phyloP scores from a whole-genome alignment of 1,140 invertebrate species.

The Drosophila tani region DNA sequence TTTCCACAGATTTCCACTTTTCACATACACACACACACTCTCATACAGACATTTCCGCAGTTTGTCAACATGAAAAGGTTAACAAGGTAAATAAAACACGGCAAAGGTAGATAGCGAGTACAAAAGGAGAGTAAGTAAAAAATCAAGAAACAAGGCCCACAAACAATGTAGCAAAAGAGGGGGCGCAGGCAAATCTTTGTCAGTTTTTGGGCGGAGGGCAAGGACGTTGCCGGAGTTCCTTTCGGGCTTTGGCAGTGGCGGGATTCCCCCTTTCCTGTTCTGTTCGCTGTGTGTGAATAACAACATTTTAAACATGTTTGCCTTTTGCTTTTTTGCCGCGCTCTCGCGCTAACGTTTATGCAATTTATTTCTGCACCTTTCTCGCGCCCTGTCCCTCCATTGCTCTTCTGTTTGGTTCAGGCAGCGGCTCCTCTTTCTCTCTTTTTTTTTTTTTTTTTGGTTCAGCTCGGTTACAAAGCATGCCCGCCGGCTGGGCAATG shows the following conservation, averaged over 20 bases:
- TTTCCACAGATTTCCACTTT: slow-evolving; percentile 73
- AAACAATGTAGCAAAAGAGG: slow-evolving; percentile 62
- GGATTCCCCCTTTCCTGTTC: slow-evolving; percentile 15
- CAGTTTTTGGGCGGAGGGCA: slow-evolving; percentile 1
- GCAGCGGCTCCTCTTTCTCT: slow-evolving; percentile 18
- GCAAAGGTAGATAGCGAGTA: slow-evolving; percentile 42
- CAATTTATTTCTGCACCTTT: slow-evolving; percentile 76
- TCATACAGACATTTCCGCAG: slow-evolving; percentile 42
- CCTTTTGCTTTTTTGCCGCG: slow-evolving; percentile 64
- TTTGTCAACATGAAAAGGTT: slow-evolving; percentile 78
- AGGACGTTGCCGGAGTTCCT: slow-evolving; percentile 12
- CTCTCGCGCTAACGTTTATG: slow-evolving; percentile 59
- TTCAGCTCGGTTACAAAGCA: slow-evolving; percentile 68
- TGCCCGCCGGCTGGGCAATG: slow-evolving; percentile 73
- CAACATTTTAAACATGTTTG: slow-evolving; percentile 82
- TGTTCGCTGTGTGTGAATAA: slow-evolving; percentile 69
- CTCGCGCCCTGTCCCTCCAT: slow-evolving; percentile 13
- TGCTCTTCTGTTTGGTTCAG: slow-evolving; percentile 9
- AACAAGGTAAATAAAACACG: slow-evolving; percentile 79
- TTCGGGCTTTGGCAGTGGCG: slow-evolving; percentile 14
- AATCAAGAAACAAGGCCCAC: slow-evolving; percentile 52
- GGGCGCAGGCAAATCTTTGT: slow-evolving; percentile 44
- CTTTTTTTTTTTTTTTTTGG: slow-evolving; percentile 12
- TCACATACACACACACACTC: slow-evolving; percentile 34
- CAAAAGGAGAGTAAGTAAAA: slow-evolving; percentile 40